These are phyloP conservation scores for Labeo catla DNA, from an alignment of 2,113 vertebrate species.

Conservation along the genomic window DNA sequence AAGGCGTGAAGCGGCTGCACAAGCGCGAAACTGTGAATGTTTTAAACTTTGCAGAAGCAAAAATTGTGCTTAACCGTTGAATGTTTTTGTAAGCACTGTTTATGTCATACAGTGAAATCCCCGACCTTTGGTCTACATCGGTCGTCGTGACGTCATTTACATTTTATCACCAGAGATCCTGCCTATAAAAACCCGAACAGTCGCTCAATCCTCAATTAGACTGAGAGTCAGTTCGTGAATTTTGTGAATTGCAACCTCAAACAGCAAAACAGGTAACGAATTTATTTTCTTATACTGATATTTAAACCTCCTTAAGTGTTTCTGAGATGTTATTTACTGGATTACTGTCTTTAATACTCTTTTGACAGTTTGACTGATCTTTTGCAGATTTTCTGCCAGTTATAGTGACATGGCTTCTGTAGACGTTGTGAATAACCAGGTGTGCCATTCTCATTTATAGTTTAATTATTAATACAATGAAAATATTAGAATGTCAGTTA, in stretches of 20 bases:
- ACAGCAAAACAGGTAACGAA: constrained; percentile 6
- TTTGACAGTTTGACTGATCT: neutral
- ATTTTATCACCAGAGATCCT: neutral
- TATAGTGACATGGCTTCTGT: constrained; percentile 24
- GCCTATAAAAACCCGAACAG: neutral
- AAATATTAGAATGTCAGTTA: neutral
- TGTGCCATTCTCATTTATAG: neutral
- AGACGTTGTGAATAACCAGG: constrained; percentile 24
- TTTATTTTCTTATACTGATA: neutral
- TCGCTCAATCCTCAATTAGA: neutral
- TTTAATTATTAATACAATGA: neutral
- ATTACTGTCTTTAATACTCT: neutral
- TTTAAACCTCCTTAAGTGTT: neutral
- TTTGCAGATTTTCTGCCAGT: constrained; percentile 5
- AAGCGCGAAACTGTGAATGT: neutral
- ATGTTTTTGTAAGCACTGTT: neutral
- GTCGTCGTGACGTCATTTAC: neutral
- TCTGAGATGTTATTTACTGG: neutral
- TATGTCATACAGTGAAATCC: neutral
- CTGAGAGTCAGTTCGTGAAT: neutral
- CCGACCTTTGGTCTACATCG: constrained; percentile 19
- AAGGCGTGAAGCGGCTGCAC: neutral
- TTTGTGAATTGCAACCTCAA: neutral
- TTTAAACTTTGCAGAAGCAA: neutral
- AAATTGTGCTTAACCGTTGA: neutral